These are phyloP conservation scores for Drosophila lacicola DNA, from an alignment of 2,888 invertebrate genomes.

Conservation along the genomic window DNA sequence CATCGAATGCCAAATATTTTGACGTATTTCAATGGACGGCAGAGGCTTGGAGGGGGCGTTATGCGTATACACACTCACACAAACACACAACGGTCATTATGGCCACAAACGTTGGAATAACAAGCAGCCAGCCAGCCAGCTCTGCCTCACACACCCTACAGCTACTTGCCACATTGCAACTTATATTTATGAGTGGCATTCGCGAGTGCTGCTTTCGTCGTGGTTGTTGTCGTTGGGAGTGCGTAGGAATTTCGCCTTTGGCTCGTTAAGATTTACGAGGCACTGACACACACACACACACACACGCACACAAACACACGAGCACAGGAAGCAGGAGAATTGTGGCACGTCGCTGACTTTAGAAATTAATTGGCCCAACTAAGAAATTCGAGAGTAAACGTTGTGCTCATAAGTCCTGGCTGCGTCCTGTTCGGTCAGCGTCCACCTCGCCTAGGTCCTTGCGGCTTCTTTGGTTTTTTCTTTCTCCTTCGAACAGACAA, in stretches of 20 bases:
- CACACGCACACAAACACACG: slow-evolving; percentile 13
- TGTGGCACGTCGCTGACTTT: slow-evolving; percentile 75
- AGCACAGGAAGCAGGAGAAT: slow-evolving; percentile 25
- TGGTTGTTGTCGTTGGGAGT: slow-evolving; percentile 36
- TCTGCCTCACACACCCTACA: neutral
- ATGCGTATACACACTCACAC: slow-evolving; percentile 15
- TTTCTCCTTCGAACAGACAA: slow-evolving; percentile 66
- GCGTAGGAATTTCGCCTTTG: slow-evolving; percentile 79
- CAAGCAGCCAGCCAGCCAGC: slow-evolving; percentile 36
- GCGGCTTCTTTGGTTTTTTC: slow-evolving; percentile 38
- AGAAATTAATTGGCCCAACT: slow-evolving; percentile 82
- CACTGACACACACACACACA: slow-evolving; percentile 42
- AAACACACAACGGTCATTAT: slow-evolving; percentile 68
- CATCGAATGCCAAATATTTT: slow-evolving; percentile 82
- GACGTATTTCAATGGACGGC: slow-evolving; percentile 70
- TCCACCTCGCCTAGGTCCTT: slow-evolving; percentile 30
- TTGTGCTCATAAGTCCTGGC: slow-evolving; percentile 75
- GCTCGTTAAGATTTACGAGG: slow-evolving; percentile 80
- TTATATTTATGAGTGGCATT: slow-evolving; percentile 75
- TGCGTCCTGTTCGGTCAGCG: slow-evolving; percentile 43
- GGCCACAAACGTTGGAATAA: slow-evolving; percentile 72
- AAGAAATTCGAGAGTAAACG: slow-evolving; percentile 79
- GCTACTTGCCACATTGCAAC: slow-evolving; percentile 59
- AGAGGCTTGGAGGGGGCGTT: slow-evolving; percentile 3
- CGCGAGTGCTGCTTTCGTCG: slow-evolving; percentile 51